A percentile compares a stretch with the other conserved stretches of the same genome.
Conservation (phyloP, 2,797 vertebrate genomes). For the Coreius guichenoti region DNA sequence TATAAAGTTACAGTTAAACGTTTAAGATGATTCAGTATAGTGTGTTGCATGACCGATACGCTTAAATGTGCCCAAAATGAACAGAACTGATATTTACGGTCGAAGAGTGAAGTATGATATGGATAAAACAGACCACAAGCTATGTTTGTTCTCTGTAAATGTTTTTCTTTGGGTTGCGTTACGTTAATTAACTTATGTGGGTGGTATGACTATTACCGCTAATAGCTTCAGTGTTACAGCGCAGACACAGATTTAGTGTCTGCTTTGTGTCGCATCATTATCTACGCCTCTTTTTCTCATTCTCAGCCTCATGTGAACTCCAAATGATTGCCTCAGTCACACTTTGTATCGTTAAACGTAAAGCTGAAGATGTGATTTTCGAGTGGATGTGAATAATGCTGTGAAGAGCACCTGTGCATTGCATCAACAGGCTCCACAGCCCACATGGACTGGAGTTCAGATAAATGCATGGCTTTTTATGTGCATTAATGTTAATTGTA, state of each 20-base stretch:
- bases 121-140: not conserved
- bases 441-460: not conserved
- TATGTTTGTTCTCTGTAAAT: conserved; percentile 12
- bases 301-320: conserved; percentile 5
- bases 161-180: not conserved
- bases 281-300: conserved; percentile 25
- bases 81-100: conserved; percentile 1
- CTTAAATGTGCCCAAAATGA: conserved; percentile 16
- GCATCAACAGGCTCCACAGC: conserved; percentile 60
- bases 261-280: conserved; percentile 37
- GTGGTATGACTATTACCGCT: not conserved
- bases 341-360: conserved; percentile 21
- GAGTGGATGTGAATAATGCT: conserved; percentile 35
- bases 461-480: conserved; percentile 1
- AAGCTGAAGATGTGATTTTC: conserved; percentile 27
- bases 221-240: not conserved
- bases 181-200: conserved; percentile 9
- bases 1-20: conserved; percentile 44
- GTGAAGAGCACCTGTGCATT: conserved; percentile 47
- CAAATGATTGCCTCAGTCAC: not conserved
- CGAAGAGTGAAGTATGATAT: not conserved
- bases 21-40: not conserved
- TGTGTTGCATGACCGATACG: conserved; percentile 15
- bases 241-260: not conserved
- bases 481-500: not conserved